Conservation (phyloP, 2,888 invertebrate genomes). For the Lasiommata megera region DNA sequence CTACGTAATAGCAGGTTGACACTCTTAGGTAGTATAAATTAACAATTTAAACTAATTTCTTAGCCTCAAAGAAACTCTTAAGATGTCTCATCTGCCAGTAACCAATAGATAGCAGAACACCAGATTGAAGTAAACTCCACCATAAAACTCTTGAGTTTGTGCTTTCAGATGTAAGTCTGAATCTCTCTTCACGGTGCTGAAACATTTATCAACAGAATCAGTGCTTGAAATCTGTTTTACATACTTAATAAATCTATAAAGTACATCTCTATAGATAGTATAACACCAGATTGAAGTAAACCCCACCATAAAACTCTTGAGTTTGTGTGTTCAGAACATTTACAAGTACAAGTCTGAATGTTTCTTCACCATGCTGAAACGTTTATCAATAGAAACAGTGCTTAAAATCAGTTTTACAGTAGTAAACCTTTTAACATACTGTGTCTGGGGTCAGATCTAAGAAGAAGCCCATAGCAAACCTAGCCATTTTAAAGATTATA, state of each 20-base stretch:
- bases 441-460: too few species aligned
- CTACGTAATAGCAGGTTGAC: constrained; percentile 6
- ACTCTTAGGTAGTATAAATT: constrained; percentile 2
- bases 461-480: too few species aligned
- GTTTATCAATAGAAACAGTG: not conserved
- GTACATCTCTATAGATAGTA: constrained; percentile 94
- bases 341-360: constrained; percentile 97
- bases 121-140: constrained; percentile 97
- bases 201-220: constrained; percentile 15
- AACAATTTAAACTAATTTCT: constrained; percentile 92
- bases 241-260: too few species aligned
- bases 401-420: too few species aligned
- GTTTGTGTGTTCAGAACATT: constrained; percentile 99
- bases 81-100: constrained; percentile 99
- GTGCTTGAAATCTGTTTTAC: too few species aligned
- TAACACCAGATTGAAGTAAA: constrained; percentile 92
- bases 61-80: constrained; percentile 99
- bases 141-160: constrained; percentile 97
- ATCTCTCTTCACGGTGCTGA: constrained; percentile 98
- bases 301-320: constrained; percentile 98
- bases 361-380: constrained; percentile 95
- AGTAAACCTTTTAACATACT: too few species aligned
- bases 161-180: constrained; percentile 98
- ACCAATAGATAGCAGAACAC: constrained; percentile 94
- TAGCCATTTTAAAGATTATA: too few species aligned